Conservation (phyloP, 1,140 invertebrate genomes). For the Orchestia grillus region DNA sequence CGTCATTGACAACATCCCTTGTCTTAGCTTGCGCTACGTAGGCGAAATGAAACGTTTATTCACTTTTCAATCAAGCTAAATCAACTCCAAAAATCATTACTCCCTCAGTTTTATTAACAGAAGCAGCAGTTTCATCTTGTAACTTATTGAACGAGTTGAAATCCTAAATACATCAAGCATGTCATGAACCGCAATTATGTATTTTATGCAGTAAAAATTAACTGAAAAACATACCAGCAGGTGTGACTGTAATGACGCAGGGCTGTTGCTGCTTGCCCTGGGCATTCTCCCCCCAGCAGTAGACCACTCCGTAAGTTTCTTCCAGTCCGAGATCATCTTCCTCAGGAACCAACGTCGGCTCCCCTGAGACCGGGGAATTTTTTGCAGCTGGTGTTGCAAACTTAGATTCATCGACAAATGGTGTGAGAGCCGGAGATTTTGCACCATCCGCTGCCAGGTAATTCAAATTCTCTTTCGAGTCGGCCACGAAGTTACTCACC, state of each 20-base stretch:
- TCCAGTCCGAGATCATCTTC: neutral
- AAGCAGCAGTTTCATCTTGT: neutral
- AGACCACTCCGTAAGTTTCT: conserved; percentile 27
- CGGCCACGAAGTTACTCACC: neutral
- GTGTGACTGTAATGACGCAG: conserved; percentile 23
- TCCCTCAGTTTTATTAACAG: neutral
- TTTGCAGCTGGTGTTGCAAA: conserved; percentile 1
- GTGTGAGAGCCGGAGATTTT: neutral
- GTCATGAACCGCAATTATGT: neutral
- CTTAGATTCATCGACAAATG: neutral
- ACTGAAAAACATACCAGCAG: neutral
- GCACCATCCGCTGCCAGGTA: neutral
- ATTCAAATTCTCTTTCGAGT: conserved; percentile 1
- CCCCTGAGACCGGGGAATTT: neutral
- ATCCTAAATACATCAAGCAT: neutral
- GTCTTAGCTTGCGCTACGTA: neutral
- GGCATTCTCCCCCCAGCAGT: conserved; percentile 35
- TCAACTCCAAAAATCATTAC: neutral
- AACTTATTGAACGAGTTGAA: neutral
- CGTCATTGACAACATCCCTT: too few species aligned
- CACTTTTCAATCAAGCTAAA: neutral
- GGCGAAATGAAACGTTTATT: neutral
- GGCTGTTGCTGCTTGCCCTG: conserved; percentile 32
- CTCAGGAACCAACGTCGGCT: neutral
- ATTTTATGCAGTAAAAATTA: neutral